Evolutionary conservation across 2,113 vertebrate genomes (phyloP).

Genomic region (Seriola rivoliana): DNA sequence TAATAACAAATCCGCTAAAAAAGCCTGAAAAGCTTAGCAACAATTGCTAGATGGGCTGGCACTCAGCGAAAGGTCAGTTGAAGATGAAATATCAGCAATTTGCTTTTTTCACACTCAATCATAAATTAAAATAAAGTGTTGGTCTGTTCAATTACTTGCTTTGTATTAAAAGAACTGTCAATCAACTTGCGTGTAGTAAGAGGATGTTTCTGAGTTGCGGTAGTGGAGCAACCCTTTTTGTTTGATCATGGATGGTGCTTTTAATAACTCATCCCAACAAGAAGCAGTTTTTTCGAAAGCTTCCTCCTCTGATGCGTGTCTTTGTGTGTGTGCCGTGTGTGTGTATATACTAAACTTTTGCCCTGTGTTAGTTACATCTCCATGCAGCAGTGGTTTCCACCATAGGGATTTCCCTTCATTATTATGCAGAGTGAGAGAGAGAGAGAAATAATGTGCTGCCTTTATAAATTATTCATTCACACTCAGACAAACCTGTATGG

Average conservation of each 20-base stretch:
- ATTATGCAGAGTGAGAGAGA: conserved; percentile 57
- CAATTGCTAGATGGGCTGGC: background rate
- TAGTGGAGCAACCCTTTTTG: background rate
- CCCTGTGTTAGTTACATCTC: conserved; percentile 59
- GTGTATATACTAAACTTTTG: conserved; percentile 62
- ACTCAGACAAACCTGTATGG: conserved; percentile 59
- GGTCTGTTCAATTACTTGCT: background rate
- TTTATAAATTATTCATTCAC: conserved; percentile 77
- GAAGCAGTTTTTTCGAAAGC: conserved; percentile 1
- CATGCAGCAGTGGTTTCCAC: conserved; percentile 55
- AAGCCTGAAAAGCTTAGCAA: background rate
- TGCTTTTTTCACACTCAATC: background rate
- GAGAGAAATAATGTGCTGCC: conserved; percentile 45
- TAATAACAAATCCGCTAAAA: background rate
- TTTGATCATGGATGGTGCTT: conserved; percentile 26
- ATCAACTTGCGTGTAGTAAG: background rate
- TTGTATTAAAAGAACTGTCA: conserved; percentile 24
- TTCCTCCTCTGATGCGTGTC: background rate
- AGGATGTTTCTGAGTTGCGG: background rate
- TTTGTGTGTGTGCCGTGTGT: background rate
- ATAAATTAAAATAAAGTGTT: background rate
- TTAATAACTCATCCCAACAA: conserved; percentile 36
- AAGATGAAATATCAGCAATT: background rate
- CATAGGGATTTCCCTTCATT: conserved; percentile 75
- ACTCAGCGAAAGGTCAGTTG: background rate